A percentile compares a stretch with the other conserved stretches of the same genome.
These are phyloP conservation scores for Conus betulinus DNA, from an alignment of 1,140 invertebrate genomes.

Conservation along the genomic window DNA sequence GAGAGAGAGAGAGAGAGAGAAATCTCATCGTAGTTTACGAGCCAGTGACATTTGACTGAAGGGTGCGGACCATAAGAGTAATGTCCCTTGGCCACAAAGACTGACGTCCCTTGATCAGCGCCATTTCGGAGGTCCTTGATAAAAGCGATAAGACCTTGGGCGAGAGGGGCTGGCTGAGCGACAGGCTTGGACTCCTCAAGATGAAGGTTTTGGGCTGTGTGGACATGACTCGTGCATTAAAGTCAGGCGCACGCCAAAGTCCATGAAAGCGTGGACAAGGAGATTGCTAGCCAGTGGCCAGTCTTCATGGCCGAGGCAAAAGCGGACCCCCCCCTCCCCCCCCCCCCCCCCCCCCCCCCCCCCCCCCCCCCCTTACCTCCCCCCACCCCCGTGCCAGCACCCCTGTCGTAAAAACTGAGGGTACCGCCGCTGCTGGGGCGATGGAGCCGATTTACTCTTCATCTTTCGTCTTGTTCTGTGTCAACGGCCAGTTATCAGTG, in stretches of 20 bases:
- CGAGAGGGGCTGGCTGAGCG: neutral
- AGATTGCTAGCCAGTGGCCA: neutral
- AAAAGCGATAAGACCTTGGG: slow-evolving; percentile 21
- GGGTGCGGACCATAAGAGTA: slow-evolving; percentile 12
- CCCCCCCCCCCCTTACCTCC: too few relatives aligned
- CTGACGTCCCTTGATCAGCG: slow-evolving; percentile 26
- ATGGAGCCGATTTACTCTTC: neutral
- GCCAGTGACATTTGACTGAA: neutral
- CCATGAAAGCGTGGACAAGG: slow-evolving; percentile 5
- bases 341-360: too few relatives aligned
- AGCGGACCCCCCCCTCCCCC: too few relatives aligned
- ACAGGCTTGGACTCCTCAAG: neutral
- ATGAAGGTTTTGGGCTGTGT: neutral
- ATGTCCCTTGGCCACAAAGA: slow-evolving; percentile 25
- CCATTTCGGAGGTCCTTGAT: slow-evolving; percentile 32
- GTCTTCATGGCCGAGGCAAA: neutral
- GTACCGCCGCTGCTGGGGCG: neutral
- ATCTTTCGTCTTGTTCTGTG: neutral
- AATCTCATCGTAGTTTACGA: slow-evolving; percentile 5
- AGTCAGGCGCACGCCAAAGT: neutral
- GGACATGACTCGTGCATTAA: slow-evolving; percentile 33
- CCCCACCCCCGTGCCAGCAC: too few relatives aligned
- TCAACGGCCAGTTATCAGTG: neutral
- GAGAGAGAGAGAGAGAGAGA: neutral
- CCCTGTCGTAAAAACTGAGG: neutral